Evolutionary conservation across 2,113 vertebrate species (phyloP).

Genomic region (Nettapus auritus): DNA sequence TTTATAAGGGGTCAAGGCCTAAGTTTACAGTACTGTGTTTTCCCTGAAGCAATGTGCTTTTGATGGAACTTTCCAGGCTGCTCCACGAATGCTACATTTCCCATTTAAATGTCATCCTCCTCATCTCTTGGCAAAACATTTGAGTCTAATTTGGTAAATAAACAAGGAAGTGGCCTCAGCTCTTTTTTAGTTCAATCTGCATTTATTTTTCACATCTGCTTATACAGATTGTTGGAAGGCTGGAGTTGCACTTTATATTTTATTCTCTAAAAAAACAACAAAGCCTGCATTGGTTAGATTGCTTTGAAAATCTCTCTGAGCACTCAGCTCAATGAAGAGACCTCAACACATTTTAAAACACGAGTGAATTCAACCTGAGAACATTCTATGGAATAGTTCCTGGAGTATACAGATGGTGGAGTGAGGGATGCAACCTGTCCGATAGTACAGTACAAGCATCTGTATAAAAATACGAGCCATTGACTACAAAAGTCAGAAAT

Average conservation of each 20-base stretch:
- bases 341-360: neutral
- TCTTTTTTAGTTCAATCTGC: neutral
- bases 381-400: neutral
- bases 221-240: conserved; percentile 28
- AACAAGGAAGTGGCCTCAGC: conserved; percentile 18
- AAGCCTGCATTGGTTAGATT: neutral
- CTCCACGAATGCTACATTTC: neutral
- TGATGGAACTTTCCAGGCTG: neutral
- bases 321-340: neutral
- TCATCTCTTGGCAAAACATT: conserved; percentile 20
- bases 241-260: neutral
- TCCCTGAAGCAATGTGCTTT: neutral
- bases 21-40: neutral
- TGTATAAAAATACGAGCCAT: neutral
- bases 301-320: neutral
- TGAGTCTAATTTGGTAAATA: conserved; percentile 25
- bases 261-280: neutral
- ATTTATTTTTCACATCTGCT: conserved; percentile 46
- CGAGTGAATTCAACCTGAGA: neutral
- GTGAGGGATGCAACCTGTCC: neutral
- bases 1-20: neutral
- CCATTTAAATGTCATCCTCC: neutral
- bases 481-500: neutral
- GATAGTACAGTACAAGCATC: neutral
- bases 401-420: neutral